phyloP scores from a whole-genome alignment of 2,888 invertebrate species.

The Rhopalosiphum nymphaeae region DNA sequence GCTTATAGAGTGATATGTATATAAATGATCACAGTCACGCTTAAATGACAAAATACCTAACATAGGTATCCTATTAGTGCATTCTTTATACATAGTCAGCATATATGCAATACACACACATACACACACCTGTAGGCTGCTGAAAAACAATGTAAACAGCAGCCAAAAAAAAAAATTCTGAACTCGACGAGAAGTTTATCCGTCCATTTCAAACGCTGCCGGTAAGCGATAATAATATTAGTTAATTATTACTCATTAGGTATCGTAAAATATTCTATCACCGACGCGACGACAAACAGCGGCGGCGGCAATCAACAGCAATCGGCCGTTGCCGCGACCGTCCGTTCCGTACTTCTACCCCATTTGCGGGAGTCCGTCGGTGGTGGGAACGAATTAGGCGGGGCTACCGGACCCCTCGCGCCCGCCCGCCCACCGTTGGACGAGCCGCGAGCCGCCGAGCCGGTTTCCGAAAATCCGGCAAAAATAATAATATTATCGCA shows the following conservation, averaged over 20 bases:
- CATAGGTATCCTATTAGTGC: no score
- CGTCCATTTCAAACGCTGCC: neutral
- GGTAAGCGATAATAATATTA: neutral
- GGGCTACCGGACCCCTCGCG: slow-evolving; percentile 59
- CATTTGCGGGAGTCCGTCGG: slow-evolving; percentile 58
- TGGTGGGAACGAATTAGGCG: slow-evolving; percentile 64
- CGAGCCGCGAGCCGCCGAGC: slow-evolving; percentile 43
- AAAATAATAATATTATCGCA: slow-evolving; percentile 55
- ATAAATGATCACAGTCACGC: no score
- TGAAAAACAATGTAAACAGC: neutral
- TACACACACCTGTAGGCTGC: neutral
- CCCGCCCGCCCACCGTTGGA: slow-evolving; percentile 41
- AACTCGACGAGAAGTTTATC: neutral
- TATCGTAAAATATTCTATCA: neutral
- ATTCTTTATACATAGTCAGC: no score
- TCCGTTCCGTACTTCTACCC: slow-evolving; percentile 50
- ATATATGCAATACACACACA: no score
- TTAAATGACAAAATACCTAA: no score
- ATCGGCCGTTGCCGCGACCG: slow-evolving; percentile 3
- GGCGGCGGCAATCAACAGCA: slow-evolving; percentile 24
- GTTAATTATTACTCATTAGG: no score
- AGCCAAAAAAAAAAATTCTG: neutral
- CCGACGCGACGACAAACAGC: neutral
- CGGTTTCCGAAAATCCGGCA: slow-evolving; percentile 63
- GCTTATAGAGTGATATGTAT: no score